Evolutionary conservation across 2,888 invertebrate species (phyloP).

Genomic region (Muscina levida): DNA sequence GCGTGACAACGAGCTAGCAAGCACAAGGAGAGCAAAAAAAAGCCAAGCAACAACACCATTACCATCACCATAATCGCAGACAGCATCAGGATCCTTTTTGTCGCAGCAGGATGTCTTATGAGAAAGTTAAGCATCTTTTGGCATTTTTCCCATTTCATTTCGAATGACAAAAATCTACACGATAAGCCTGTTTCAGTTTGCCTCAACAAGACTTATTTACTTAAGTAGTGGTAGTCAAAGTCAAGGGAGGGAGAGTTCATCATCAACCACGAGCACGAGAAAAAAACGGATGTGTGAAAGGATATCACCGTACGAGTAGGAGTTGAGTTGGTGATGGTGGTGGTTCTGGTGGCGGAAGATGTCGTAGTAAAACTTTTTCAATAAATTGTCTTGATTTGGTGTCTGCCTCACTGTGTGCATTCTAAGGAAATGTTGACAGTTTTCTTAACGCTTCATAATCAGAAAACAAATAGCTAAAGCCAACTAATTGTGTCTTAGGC

Average conservation of each 20-base stretch:
- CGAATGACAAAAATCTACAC: slow-evolving; percentile 58
- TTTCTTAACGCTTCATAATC: slow-evolving; percentile 79
- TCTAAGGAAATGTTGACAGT: slow-evolving; percentile 75
- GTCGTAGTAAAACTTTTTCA: slow-evolving; percentile 73
- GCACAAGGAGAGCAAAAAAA: slow-evolving; percentile 8
- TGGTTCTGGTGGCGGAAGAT: slow-evolving; percentile 10
- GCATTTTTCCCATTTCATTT: slow-evolving; percentile 59
- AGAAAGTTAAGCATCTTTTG: slow-evolving; percentile 63
- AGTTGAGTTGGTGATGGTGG: slow-evolving; percentile 1
- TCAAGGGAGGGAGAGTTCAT: slow-evolving; percentile 42
- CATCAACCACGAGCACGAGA: slow-evolving; percentile 38
- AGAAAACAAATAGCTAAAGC: slow-evolving; percentile 76
- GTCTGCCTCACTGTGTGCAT: slow-evolving; percentile 47
- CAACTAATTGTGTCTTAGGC: slow-evolving; percentile 65
- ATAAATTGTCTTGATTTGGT: slow-evolving; percentile 71
- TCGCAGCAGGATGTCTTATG: slow-evolving; percentile 63
- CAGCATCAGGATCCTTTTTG: slow-evolving; percentile 22
- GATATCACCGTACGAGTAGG: slow-evolving; percentile 37
- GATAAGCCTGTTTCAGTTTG: slow-evolving; percentile 56
- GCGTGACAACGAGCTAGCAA: slow-evolving; percentile 73
- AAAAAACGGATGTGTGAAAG: slow-evolving; percentile 63
- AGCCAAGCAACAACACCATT: slow-evolving; percentile 37
- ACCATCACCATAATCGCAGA: slow-evolving; percentile 33
- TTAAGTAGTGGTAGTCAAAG: slow-evolving; percentile 53
- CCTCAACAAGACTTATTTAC: slow-evolving; percentile 58